Evolutionary conservation across 2,888 invertebrate genomes (phyloP).

Genomic region (Melanargia galathea): DNA sequence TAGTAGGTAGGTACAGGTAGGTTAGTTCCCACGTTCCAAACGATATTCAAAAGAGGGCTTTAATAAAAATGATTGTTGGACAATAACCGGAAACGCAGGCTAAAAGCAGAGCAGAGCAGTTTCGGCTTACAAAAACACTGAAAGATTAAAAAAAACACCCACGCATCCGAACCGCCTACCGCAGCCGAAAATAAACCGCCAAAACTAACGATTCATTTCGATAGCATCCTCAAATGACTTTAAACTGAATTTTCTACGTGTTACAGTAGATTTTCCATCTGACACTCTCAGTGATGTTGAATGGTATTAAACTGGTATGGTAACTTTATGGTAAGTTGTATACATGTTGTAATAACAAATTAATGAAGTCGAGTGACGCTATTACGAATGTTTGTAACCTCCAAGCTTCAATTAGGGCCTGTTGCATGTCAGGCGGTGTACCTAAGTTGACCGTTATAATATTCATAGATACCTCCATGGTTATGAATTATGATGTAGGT

Average conservation of each 20-base stretch:
- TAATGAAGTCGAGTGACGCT: conserved; percentile 46
- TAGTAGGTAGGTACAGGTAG: too few species aligned
- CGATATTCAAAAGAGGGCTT: conserved; percentile 27
- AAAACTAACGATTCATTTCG: conserved; percentile 33
- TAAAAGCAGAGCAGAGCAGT: conserved; percentile 67
- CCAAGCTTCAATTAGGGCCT: too few species aligned
- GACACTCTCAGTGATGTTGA: not conserved
- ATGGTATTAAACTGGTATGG: conserved; percentile 10
- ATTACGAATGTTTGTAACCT: conserved; percentile 8
- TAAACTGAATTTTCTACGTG: conserved; percentile 12
- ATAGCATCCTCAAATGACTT: conserved; percentile 21
- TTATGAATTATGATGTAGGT: too few species aligned
- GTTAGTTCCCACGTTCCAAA: conserved; percentile 30
- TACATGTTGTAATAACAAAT: conserved; percentile 70
- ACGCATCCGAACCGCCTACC: conserved; percentile 78
- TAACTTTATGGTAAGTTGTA: conserved; percentile 57
- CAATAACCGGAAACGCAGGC: conserved; percentile 77
- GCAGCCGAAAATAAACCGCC: conserved; percentile 78
- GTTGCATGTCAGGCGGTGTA: too few species aligned
- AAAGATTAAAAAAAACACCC: conserved; percentile 64
- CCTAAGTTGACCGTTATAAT: too few species aligned
- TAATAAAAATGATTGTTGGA: conserved; percentile 47
- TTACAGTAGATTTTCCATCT: conserved; percentile 1
- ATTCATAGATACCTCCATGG: too few species aligned
- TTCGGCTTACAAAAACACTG: conserved; percentile 65